Evolutionary conservation across 2,113 vertebrate genomes (phyloP).

Genomic region (Phylloscopus whistleri): DNA sequence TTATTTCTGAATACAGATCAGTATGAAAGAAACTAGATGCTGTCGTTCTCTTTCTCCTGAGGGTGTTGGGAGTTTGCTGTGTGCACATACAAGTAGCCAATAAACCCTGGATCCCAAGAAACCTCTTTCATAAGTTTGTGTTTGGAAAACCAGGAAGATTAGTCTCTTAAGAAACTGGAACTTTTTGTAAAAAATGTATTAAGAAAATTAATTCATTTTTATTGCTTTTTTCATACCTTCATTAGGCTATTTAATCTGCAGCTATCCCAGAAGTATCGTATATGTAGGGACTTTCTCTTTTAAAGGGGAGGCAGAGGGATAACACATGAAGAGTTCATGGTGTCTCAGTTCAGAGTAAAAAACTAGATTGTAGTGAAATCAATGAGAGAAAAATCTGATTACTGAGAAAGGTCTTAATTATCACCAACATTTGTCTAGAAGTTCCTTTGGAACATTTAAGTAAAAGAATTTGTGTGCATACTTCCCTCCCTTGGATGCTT

Average conservation of each 20-base stretch:
- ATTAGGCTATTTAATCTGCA: background rate
- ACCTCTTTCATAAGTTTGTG: background rate
- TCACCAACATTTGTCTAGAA: background rate
- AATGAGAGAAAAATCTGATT: background rate
- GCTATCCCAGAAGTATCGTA: background rate
- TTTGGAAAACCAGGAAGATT: background rate
- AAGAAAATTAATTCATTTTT: background rate
- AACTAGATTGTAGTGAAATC: background rate
- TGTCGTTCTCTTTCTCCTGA: background rate
- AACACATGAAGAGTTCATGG: background rate
- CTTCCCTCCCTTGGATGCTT: background rate
- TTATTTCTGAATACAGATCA: conserved; percentile 55
- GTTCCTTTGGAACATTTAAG: background rate
- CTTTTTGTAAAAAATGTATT: background rate
- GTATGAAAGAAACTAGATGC: background rate
- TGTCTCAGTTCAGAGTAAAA: background rate
- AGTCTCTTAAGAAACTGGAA: background rate
- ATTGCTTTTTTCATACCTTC: background rate
- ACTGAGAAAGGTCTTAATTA: background rate
- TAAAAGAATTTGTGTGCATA: background rate
- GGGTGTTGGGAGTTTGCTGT: background rate
- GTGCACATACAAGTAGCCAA: background rate
- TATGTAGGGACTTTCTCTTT: background rate
- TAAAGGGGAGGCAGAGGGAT: background rate
- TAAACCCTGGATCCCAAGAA: background rate